A percentile compares a stretch with the other conserved stretches of the same genome.
These are phyloP conservation scores for Tetramorium simillimum DNA, from an alignment of 1,140 invertebrate species.

Conservation along the genomic window DNA sequence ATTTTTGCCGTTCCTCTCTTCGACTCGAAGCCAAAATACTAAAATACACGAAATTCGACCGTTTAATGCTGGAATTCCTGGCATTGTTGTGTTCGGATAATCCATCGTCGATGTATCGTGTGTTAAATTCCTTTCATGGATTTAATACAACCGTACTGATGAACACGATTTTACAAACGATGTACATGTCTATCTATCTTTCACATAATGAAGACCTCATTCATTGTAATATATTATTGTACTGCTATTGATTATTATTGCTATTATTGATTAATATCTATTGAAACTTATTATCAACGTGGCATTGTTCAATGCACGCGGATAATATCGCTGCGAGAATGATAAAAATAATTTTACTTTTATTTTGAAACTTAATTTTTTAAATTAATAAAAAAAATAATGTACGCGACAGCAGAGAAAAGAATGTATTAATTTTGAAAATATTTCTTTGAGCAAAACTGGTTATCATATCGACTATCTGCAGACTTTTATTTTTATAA, in stretches of 20 bases:
- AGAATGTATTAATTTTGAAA: neutral
- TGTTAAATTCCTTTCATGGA: constrained; percentile 29
- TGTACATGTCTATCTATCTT: neutral
- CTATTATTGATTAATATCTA: neutral
- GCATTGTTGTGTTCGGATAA: constrained; percentile 17
- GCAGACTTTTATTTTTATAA: neutral
- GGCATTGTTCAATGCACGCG: neutral
- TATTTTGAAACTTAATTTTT: neutral
- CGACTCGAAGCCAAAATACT: neutral
- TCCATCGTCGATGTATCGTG: neutral
- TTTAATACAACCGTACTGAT: constrained; percentile 12
- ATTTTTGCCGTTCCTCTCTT: neutral
- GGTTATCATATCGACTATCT: neutral
- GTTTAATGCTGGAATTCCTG: constrained; percentile 16
- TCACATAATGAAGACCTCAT: constrained; percentile 2
- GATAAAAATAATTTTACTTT: neutral
- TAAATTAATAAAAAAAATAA: too few relatives aligned
- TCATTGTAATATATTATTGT: neutral
- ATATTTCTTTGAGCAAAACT: constrained; percentile 8
- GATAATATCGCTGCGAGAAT: neutral
- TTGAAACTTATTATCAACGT: neutral
- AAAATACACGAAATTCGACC: constrained; percentile 29
- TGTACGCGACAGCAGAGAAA: neutral
- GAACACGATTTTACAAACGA: constrained; percentile 30
- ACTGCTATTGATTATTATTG: neutral